phyloP scores from a whole-genome alignment of 2,888 invertebrate genomes.

The Cantharis rufa region DNA sequence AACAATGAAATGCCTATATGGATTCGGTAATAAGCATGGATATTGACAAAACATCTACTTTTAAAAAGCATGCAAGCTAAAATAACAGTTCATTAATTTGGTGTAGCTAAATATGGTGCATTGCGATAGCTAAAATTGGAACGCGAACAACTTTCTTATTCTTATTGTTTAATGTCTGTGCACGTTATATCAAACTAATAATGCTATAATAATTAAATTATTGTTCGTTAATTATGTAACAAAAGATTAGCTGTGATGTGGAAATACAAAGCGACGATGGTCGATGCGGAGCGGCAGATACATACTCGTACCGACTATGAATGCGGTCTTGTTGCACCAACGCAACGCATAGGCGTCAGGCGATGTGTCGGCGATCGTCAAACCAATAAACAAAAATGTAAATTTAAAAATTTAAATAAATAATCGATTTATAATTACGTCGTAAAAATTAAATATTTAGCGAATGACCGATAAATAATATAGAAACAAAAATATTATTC shows the following conservation, averaged over 20 bases:
- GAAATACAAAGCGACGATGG: not conserved
- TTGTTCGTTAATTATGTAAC: not conserved
- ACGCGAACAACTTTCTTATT: not conserved
- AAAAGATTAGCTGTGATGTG: not conserved
- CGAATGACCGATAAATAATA: not conserved
- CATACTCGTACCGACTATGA: not conserved
- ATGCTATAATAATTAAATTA: not conserved
- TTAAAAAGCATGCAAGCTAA: not conserved
- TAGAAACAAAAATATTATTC: slow-evolving; percentile 1
- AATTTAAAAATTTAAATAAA: not conserved
- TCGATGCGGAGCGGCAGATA: not conserved
- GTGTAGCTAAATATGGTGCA: not conserved
- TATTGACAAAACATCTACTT: not conserved
- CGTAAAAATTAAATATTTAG: not conserved
- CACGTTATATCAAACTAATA: not conserved
- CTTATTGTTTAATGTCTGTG: not conserved
- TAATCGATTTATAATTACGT: not conserved
- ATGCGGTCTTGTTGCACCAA: not conserved
- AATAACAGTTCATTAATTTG: not conserved
- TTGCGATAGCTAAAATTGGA: not conserved
- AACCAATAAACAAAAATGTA: not conserved
- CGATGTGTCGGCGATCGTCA: not conserved
- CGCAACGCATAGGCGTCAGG: not conserved
- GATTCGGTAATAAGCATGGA: not conserved
- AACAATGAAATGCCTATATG: not conserved